Percentiles rank a stretch among this genome's conserved stretches.
These are phyloP conservation scores for Umimayanthus kanabou DNA, from an alignment of 92 coral and sea anemone species.

Conservation along the genomic window DNA sequence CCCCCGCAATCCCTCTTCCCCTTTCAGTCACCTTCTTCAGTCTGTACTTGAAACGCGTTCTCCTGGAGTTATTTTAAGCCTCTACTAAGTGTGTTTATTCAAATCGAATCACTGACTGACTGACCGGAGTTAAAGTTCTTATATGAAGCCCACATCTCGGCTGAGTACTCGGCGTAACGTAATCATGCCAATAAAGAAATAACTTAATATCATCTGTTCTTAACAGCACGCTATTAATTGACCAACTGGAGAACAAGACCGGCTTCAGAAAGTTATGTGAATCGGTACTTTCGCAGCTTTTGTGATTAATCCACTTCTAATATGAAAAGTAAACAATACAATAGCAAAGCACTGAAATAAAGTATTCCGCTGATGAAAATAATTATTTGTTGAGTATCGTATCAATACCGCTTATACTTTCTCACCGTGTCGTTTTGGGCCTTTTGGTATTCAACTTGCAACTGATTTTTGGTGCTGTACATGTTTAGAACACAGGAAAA, in stretches of 20 bases:
- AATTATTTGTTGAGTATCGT: not conserved
- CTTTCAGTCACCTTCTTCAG: too few species aligned
- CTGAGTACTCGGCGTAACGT: not conserved
- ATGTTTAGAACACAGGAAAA: not conserved
- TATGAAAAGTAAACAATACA: constrained; percentile 3
- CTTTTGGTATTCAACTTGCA: not conserved
- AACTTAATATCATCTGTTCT: not conserved
- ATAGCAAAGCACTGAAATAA: not conserved
- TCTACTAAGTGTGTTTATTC: too few species aligned
- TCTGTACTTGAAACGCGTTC: too few species aligned
- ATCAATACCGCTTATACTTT: not conserved
- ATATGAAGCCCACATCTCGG: not conserved
- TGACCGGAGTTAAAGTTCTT: too few species aligned
- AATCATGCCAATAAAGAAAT: not conserved
- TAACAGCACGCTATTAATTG: not conserved
- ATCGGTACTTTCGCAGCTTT: not conserved
- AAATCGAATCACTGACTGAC: not conserved
- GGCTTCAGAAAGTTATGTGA: not conserved
- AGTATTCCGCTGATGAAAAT: not conserved
- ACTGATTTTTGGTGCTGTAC: not conserved
- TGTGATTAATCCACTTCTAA: constrained; percentile 2
- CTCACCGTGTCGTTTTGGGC: not conserved
- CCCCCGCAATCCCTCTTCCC: too few species aligned
- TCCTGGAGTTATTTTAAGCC: too few species aligned
- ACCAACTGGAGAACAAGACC: not conserved